Base-by-base conservation (phyloP, 2,888 invertebrate species). In the Corbicula japonica region DNA sequence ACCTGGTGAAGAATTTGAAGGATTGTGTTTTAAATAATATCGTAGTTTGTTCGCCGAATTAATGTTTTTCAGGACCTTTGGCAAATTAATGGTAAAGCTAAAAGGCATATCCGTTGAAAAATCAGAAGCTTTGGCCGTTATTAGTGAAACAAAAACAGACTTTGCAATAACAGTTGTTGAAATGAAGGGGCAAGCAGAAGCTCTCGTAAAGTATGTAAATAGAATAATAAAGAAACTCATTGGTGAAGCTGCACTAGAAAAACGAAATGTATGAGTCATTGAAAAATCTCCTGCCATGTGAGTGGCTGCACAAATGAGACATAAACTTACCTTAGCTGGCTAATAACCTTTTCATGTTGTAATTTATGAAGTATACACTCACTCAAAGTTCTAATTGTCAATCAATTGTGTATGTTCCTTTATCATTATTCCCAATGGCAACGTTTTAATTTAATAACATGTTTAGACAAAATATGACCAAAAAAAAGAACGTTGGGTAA, bases 221-320 rank as follows among this genome's bases (percentile, higher is more conserved):
- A n/a, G 8, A 3, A 54, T 54, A 30, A 28, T 54, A 2, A 6
- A 54, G 32, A 4, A 4, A 2, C 12, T 30, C n/a, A n/a, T n/a
- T 30, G 54, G 32, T 28, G 54, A 21, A n/a, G 6, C 30, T 6
- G 26, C 21, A 15, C 28, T 30, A 28, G 54, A 54, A 54, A 72
- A 77, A 48, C 10, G 46, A 23, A 66, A 26, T 28, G 2, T 66
- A 62, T 41, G 56, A 66, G 44, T 52, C 56, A 38, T 8, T 72
- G 0, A 62, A 66, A 62, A 30, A 8, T 41, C 28, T 73, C 21
- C 44, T 63, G 8, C 52, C 58, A 3, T 44, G 68, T 12, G 46
- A 72, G 23, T n/a, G n/a, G n/a, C n/a, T n/a, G n/a, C n/a, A n/a
- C n/a, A n/a, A n/a, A n/a, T n/a, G n/a, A n/a, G n/a, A n/a, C n/a